These are phyloP conservation scores for Lerema accius DNA, from an alignment of 1,140 invertebrate genomes.

Conservation along the genomic window DNA sequence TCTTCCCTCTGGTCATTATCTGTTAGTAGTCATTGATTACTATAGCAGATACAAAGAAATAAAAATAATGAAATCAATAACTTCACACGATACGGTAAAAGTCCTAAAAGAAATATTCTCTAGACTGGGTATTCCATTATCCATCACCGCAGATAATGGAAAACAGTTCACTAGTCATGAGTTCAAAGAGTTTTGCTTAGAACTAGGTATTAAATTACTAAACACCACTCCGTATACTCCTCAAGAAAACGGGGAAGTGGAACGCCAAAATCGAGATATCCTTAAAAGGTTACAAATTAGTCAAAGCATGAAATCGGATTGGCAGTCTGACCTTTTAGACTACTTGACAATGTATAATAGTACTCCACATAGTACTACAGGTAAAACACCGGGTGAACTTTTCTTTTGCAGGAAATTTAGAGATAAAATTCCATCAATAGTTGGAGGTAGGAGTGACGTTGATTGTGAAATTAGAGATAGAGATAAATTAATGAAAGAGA, in stretches of 20 bases:
- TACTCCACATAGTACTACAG: conserved; percentile 32
- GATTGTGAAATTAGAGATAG: conserved; percentile 25
- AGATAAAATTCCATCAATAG: conserved; percentile 25
- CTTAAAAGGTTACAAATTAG: conserved; percentile 41
- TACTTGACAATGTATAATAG: conserved; percentile 46
- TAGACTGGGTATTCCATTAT: conserved; percentile 16
- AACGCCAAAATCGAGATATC: conserved; percentile 45
- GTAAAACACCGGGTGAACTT: conserved; percentile 21
- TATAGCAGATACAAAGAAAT: conserved; percentile 41
- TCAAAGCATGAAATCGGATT: conserved; percentile 32
- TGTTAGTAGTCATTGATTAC: conserved; percentile 39
- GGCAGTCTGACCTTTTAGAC: conserved; percentile 27
- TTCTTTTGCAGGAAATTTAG: conserved; percentile 21
- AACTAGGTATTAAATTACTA: conserved; percentile 31
- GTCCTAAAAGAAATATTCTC: conserved; percentile 28
- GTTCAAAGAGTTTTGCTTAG: conserved; percentile 34
- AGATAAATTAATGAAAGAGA: conserved; percentile 31
- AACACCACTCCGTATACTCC: conserved; percentile 46
- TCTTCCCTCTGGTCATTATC: conserved; percentile 30
- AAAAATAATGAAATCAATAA: conserved; percentile 10
- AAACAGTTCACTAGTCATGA: conserved; percentile 36
- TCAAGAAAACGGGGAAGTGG: conserved; percentile 47
- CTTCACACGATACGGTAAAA: conserved; percentile 18
- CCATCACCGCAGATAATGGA: conserved; percentile 40
- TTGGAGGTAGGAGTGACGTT: not conserved